Evolutionary conservation across 2,113 vertebrate species (phyloP), one percentile per base, ranked within the genome.

Genomic region (Hippocampus mohnikei): DNA sequence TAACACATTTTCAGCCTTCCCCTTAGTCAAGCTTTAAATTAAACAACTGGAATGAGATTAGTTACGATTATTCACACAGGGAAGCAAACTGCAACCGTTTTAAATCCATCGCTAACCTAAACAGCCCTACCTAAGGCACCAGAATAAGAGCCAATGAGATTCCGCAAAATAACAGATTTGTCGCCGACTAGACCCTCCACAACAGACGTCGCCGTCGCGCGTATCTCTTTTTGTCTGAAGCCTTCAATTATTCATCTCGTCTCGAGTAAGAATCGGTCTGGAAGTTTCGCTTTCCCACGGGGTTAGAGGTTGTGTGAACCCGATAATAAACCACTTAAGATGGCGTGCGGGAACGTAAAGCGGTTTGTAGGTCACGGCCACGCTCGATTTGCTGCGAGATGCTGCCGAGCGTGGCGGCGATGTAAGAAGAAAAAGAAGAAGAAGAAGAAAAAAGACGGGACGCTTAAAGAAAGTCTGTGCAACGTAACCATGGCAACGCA

Each of bases 181-280:
- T 72, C 5, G 66, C 44, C 6, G 76, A 72, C 74, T 74, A 82
- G 80, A 73, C 71, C 74, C 61, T 71, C 44, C 46, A 53, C 59
- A 64, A 67, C 60, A 64, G 73, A 37, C 29, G 15, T 60, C 55
- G 55, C 5, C 23, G 29, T 18, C 29, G 27, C 18, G 58, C 7
- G 16, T 1, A 20, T 37, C 58, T 60, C 15, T 60, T 20, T 60
- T 78, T 81, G 82, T 85, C 75, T 79, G 52, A 74, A 56, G 66
- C 66, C 73, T 79, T 83, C 59, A 82, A 81, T 88, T 82, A 88
- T 85, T 79, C 67, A 80, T 83, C 52, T 71, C 70, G 68, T 23
- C 69, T 67, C 55, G 73, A 67, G 20, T 53, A 75, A 59, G 70
- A 78, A 84, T 73, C 66, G 67, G 66, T 84, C 67, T 73, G 69